These are phyloP conservation scores for Procambarus clarkii DNA, from an alignment of 1,140 invertebrate genomes.

Conservation along the genomic window DNA sequence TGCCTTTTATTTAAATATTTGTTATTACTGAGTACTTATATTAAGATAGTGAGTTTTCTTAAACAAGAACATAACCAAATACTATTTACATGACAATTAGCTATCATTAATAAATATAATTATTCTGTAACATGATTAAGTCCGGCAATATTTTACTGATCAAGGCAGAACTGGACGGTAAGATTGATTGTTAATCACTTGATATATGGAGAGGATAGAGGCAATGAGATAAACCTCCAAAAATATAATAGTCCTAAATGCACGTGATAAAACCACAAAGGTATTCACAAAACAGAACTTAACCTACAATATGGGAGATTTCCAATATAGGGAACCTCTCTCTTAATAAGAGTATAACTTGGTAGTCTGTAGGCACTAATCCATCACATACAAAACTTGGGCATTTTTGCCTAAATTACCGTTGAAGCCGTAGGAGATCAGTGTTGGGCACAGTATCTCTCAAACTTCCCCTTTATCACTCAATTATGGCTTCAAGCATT, in stretches of 20 bases:
- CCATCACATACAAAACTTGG: conserved; percentile 60
- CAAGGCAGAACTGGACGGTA: conserved; percentile 68
- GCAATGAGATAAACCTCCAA: conserved; percentile 46
- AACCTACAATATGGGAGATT: conserved; percentile 44
- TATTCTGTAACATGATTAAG: conserved; percentile 60
- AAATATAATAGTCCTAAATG: conserved; percentile 32
- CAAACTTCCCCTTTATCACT: conserved; percentile 41
- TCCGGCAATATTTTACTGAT: conserved; percentile 59
- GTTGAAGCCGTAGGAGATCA: conserved; percentile 47
- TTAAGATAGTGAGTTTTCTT: conserved; percentile 53
- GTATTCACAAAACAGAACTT: conserved; percentile 58
- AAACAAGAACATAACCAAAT: conserved; percentile 48
- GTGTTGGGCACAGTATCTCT: conserved; percentile 30
- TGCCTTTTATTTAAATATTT: conserved; percentile 64
- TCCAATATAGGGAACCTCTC: conserved; percentile 31
- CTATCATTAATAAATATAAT: conserved; percentile 58
- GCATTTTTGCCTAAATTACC: conserved; percentile 33
- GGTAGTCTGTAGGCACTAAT: conserved; percentile 63
- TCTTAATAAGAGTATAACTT: conserved; percentile 44
- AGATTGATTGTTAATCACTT: conserved; percentile 59
- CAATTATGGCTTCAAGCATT: conserved; percentile 34
- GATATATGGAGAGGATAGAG: conserved; percentile 49
- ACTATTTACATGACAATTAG: conserved; percentile 60
- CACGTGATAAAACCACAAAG: conserved; percentile 33
- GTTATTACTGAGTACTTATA: conserved; percentile 30